A percentile compares a stretch with the other conserved stretches of the same genome.
Evolutionary conservation across 2,888 invertebrate species (phyloP).

Genomic region (Operophtera brumata): DNA sequence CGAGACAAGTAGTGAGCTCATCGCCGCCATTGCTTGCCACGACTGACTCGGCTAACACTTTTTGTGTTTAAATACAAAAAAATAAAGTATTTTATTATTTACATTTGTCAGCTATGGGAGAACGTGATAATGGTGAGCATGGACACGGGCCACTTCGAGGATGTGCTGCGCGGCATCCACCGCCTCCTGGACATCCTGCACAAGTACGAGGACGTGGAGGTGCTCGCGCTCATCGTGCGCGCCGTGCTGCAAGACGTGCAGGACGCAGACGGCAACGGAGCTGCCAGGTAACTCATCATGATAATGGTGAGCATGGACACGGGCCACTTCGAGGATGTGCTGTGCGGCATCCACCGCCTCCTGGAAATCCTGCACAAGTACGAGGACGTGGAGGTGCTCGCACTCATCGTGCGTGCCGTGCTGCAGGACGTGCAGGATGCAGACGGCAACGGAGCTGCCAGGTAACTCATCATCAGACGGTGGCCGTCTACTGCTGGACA

Average conservation of each 20-base stretch:
- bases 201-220: conserved; percentile 88
- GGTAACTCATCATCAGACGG: conserved; percentile 33
- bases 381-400: conserved; percentile 87
- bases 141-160: conserved; percentile 92
- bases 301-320: conserved; percentile 92
- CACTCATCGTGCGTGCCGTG: conserved; percentile 86
- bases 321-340: conserved; percentile 90
- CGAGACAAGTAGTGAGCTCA: too few species aligned
- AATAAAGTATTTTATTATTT: too few species aligned
- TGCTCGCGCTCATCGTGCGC: conserved; percentile 86
- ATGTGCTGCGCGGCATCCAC: conserved; percentile 91
- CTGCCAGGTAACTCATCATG: conserved; percentile 45
- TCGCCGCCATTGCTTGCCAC: too few species aligned
- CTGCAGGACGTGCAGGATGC: conserved; percentile 83
- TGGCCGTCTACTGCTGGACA: too few species aligned
- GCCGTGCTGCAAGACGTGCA: conserved; percentile 83
- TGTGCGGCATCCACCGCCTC: conserved; percentile 91
- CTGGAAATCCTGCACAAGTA: conserved; percentile 92
- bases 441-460: conserved; percentile 73
- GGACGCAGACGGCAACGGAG: conserved; percentile 82
- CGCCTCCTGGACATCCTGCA: conserved; percentile 91
- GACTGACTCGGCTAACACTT: too few species aligned
- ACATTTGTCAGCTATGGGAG: conserved; percentile 88
- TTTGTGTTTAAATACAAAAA: too few species aligned
- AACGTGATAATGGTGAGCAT: conserved; percentile 94